Evolutionary conservation across 2,888 invertebrate species (phyloP), one percentile per base, ranked within the genome.

Genomic region (Melitaea athalia): DNA sequence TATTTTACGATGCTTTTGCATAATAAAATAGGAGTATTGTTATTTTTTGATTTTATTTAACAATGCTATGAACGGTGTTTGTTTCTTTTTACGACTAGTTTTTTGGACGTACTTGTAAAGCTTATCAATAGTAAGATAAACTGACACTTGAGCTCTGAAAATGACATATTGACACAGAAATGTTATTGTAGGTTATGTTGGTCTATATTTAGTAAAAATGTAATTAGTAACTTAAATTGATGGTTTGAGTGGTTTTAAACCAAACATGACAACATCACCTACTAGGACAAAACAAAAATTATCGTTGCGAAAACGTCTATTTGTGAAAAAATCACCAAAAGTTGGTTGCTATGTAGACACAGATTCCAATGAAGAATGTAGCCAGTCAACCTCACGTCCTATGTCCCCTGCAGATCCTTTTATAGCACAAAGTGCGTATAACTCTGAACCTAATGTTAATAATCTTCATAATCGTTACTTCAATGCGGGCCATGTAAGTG

Each of bases 251-350:
- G 85, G 83, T 83, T 84, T 76, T 78, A 82, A 87, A 86, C 84
- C 82, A 84, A 91, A 82, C 76, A 92, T 92, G 92, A 89, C 89
- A 81, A 92, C 92, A 77, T 92, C 92, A 77, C 92, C 92, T 70
- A 90, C 87, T 67, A 90, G 88, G 81, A 75, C 86, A 76, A 92
- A 93, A 80, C 92, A 93, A 77, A 93, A 93, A 77, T 81, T 93
- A 72, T 93, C 93, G 70, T 80, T 93, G 75, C 87, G 93, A 49
- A 93, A 93, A 78, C 86, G 93, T 61, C 76, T 93, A 70, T 91
- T 93, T 76, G 93, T 92, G 65, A 93, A 92, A 79, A 93, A 93
- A 77, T 93, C 93, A 6, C 92, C 93, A 47, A 92, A 91, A 88
- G 93, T 93, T 76, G 93, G 93, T 69, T 93, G 93, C 81, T 89